phyloP scores from a whole-genome alignment of 2,113 vertebrate genomes.

The Bambusicola thoracicus region DNA sequence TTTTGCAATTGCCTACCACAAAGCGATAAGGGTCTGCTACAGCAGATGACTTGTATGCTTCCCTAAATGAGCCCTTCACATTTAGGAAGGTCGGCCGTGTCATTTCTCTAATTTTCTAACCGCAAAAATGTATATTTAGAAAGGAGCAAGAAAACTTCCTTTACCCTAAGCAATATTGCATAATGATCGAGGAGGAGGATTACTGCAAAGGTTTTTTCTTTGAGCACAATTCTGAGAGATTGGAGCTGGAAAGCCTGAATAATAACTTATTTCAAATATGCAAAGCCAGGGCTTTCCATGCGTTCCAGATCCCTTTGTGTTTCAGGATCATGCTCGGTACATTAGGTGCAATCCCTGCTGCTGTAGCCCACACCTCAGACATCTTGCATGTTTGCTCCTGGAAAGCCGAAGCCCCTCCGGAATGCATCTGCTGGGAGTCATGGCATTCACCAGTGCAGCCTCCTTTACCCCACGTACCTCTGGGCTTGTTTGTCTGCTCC shows the following conservation, averaged over 20 bases:
- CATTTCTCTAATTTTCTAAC: constrained; percentile 49
- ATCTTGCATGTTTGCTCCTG: neutral
- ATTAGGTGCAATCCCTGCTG: neutral
- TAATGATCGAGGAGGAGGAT: constrained; percentile 34
- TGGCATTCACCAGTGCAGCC: neutral
- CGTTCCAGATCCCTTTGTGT: neutral
- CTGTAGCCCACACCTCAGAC: neutral
- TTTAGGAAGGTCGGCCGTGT: constrained; percentile 16
- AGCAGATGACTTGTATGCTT: constrained; percentile 31
- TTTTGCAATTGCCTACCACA: constrained; percentile 39
- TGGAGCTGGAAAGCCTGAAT: constrained; percentile 36
- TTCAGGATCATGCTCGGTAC: neutral
- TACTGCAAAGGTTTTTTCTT: constrained; percentile 34
- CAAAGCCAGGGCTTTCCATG: neutral
- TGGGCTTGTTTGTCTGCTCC: accelerated
- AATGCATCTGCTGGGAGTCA: neutral
- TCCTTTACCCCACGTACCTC: accelerated
- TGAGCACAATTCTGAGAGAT: constrained; percentile 22
- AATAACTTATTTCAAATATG: constrained; percentile 23
- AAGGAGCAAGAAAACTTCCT: neutral
- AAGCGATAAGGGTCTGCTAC: constrained; percentile 18
- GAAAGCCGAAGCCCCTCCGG: neutral
- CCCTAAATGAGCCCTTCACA: neutral
- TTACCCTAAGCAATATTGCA: constrained; percentile 29
- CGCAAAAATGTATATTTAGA: constrained; percentile 43